These are phyloP conservation scores for Drosophila siamana DNA, from an alignment of 2,888 invertebrate genomes.

Conservation along the genomic window DNA sequence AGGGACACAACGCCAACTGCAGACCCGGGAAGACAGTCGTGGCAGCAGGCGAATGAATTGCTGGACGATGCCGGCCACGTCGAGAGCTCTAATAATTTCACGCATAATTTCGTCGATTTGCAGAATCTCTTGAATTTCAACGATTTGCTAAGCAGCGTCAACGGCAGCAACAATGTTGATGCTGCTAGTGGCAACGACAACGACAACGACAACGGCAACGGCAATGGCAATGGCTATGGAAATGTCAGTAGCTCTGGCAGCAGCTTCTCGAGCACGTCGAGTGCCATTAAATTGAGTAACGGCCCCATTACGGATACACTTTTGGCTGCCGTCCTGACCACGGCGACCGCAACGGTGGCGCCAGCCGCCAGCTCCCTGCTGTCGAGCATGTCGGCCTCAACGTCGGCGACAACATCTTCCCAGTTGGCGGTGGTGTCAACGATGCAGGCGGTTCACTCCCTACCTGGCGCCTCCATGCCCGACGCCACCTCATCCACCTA, in stretches of 20 bases:
- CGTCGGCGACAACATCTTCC: conserved; percentile 31
- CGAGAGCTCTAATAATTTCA: conserved; percentile 71
- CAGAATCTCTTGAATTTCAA: conserved; percentile 74
- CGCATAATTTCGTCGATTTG: conserved; percentile 78
- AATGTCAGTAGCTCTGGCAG: no score
- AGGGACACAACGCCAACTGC: conserved; percentile 16
- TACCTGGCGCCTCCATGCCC: conserved; percentile 27
- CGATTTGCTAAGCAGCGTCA: conserved; percentile 20
- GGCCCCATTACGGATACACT: conserved; percentile 73
- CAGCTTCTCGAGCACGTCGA: conserved; percentile 53
- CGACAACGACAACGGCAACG: conserved; percentile 11
- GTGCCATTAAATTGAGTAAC: conserved; percentile 75
- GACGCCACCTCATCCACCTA: conserved; percentile 71
- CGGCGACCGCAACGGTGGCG: conserved; percentile 78
- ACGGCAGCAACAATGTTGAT: conserved; percentile 22
- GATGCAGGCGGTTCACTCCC: conserved; percentile 29
- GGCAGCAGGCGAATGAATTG: conserved; percentile 36
- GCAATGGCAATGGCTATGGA: conserved; percentile 17
- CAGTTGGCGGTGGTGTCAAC: conserved; percentile 37
- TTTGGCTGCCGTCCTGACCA: conserved; percentile 78
- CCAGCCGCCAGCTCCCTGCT: conserved; percentile 64
- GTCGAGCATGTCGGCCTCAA: conserved; percentile 45
- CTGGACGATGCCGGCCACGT: conserved; percentile 22
- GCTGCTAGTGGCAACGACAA: conserved; percentile 9
- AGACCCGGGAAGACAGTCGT: conserved; percentile 22